Evolutionary conservation across 2,113 vertebrate species (phyloP), one percentile per base, ranked within the genome.

Genomic region (Saimiri boliviensis): DNA sequence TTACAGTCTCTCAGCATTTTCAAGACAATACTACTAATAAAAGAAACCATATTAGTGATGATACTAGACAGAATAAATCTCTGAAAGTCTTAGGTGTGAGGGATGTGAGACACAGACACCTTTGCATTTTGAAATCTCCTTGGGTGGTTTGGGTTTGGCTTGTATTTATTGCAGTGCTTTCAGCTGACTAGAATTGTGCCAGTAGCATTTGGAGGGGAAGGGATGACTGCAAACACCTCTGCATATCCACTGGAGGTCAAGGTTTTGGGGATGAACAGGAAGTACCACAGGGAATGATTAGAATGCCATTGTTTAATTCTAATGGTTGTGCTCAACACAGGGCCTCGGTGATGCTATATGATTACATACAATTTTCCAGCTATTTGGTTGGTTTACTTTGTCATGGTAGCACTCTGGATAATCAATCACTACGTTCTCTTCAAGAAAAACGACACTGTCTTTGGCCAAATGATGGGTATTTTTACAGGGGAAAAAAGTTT

Each of bases 341-440:
- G 63, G 76, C 49, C 80, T 71, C 7, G 9, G 92, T n/a, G 66
- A 93, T 70, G 81, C 92, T 93, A 16, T 89, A 73, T 89, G 93
- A 97, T 93, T 95, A 97, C 52, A 92, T 14, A 85, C 94, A 93
- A 95, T 97, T 96, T 95, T 84, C 71, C 81, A 96, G 96, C 95
- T 97, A 66, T 95, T 92, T 93, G 95, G 49, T 89, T 95, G 95
- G 93, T 90, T 95, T 97, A 54, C 89, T 76, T 93, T 95, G 97
- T 97, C 96, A 77, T 5, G 35, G 63, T 4, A 45, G 89, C 81
- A 73, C 63, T 85, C 84, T 73, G 76, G 76, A 85, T 90, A 97
- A 93, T 96, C 97, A 96, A 94, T 93, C 96, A 93, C 95, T 85
- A 81, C 56, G 92, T 77, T 97, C 66, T 96, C 56, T 85, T 93